Evolutionary conservation across 2,797 vertebrate genomes (phyloP).

Genomic region (Paguma larvata): DNA sequence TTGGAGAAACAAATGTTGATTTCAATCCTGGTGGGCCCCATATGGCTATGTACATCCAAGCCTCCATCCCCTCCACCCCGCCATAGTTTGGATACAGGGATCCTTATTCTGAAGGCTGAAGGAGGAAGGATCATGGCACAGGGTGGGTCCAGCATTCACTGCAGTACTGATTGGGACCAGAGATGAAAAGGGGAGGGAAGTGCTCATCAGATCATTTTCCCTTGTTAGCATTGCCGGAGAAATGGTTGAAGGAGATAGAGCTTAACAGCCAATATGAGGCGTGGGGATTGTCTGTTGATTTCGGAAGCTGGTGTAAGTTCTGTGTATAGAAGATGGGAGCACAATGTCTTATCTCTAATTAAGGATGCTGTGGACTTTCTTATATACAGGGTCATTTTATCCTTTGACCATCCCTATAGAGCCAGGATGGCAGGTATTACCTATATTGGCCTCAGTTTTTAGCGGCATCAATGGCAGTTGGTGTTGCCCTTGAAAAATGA

Average conservation of each 20-base stretch:
- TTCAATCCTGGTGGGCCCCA: background rate
- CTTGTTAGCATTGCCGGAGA: background rate
- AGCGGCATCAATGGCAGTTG: background rate
- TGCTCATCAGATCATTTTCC: background rate
- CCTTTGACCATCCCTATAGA: background rate
- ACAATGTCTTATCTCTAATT: background rate
- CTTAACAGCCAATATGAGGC: background rate
- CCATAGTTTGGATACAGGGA: background rate
- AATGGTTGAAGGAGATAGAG: background rate
- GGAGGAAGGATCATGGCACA: background rate
- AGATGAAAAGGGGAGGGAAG: background rate
- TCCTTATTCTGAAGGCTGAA: accelerated
- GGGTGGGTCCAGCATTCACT: background rate
- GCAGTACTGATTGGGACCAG: background rate
- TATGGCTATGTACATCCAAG: background rate
- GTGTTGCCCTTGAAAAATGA: background rate
- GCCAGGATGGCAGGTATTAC: background rate
- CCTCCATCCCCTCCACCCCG: too few species aligned
- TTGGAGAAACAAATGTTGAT: background rate
- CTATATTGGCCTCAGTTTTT: background rate
- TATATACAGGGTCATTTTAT: background rate
- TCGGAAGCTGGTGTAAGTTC: background rate
- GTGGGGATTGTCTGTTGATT: background rate
- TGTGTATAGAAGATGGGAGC: background rate
- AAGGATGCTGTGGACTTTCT: background rate